Evolutionary conservation across 2,113 vertebrate species (phyloP).

Genomic region (Benitochromis conjunctus): DNA sequence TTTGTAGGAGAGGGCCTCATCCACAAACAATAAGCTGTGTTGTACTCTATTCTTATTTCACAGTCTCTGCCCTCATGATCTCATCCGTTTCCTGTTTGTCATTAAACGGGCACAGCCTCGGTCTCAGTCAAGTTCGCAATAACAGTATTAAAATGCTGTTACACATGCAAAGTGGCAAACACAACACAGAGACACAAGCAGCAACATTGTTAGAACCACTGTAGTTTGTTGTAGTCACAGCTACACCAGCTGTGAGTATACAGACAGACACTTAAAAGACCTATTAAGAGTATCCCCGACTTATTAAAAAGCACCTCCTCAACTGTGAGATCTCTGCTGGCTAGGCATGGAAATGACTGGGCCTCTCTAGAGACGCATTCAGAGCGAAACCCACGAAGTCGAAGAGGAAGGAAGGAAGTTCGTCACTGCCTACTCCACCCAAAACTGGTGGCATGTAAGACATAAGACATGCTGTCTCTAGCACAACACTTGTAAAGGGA

Average conservation of each 20-base stretch:
- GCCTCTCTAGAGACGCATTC: background rate
- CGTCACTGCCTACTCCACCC: constrained; percentile 62
- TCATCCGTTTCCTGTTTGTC: background rate
- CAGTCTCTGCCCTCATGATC: background rate
- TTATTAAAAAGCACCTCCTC: background rate
- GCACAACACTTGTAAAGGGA: constrained; percentile 35
- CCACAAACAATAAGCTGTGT: background rate
- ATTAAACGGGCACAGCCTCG: background rate
- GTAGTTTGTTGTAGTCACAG: background rate
- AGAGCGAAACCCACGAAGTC: background rate
- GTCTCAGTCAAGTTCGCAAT: background rate
- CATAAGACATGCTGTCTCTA: constrained; percentile 22
- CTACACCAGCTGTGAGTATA: background rate
- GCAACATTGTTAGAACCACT: background rate
- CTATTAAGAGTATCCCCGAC: background rate
- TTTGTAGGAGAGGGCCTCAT: background rate
- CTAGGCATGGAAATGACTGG: background rate
- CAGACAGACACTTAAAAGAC: background rate
- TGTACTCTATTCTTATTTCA: background rate
- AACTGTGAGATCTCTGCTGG: background rate
- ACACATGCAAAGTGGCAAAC: background rate
- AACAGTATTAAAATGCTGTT: background rate
- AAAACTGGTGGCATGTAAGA: constrained; percentile 8
- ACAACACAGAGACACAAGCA: background rate
- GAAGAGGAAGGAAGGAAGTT: constrained; percentile 67